Percentiles rank a stretch among this genome's conserved stretches.
Conservation (phyloP, 2,888 invertebrate species). For the Seira sanloemensis region DNA sequence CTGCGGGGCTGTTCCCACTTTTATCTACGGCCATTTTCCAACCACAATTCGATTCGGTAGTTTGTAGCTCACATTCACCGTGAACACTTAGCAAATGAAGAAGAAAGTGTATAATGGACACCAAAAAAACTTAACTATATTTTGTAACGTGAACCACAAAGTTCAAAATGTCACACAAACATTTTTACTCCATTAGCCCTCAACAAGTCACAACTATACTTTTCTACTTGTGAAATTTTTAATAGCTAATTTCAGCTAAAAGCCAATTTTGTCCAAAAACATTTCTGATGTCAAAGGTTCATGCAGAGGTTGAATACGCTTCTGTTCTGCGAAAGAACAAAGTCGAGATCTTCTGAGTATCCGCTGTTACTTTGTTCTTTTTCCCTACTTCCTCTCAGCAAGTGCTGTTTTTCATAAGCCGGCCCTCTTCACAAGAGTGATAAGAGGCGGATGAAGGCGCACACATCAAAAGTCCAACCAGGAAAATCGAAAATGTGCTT, state of each 20-base stretch:
- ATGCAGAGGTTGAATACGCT: not conserved
- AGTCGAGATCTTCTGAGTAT: slow-evolving; percentile 27
- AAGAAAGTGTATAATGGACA: not conserved
- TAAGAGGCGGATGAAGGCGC: not conserved
- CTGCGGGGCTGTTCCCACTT: slow-evolving; percentile 67
- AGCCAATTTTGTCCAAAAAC: slow-evolving; percentile 41
- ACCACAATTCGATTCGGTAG: no score
- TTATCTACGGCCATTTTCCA: slow-evolving; percentile 73
- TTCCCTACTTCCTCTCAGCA: not conserved
- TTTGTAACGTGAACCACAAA: no score
- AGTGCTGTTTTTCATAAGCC: slow-evolving; percentile 43
- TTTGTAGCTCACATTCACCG: slow-evolving; percentile 8
- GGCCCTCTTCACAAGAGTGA: slow-evolving; percentile 21
- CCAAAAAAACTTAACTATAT: not conserved
- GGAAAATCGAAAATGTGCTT: not conserved
- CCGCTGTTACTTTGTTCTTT: slow-evolving; percentile 53
- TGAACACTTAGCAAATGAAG: not conserved
- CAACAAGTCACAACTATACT: not conserved
- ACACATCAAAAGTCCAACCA: not conserved
- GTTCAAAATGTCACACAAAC: slow-evolving; percentile 16
- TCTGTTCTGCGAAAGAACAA: no score
- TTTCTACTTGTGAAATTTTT: slow-evolving; percentile 13
- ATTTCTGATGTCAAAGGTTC: not conserved
- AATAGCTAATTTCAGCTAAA: slow-evolving; percentile 15
- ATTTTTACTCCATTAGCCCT: not conserved